Evolutionary conservation across 2,113 vertebrate genomes (phyloP).

Genomic region (Bothrops jararaca): DNA sequence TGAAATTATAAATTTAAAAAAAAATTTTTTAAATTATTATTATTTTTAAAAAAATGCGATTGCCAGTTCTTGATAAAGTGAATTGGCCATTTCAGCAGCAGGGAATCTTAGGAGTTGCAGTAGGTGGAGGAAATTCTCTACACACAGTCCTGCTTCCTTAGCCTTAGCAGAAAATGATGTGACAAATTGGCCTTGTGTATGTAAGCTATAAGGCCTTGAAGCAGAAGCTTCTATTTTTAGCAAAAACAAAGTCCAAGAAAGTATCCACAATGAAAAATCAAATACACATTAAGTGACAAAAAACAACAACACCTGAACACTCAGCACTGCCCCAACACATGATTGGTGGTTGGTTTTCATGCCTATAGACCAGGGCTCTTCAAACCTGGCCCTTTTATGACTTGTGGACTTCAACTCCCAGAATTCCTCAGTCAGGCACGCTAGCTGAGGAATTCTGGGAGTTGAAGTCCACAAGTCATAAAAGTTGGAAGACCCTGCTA

Average conservation of each 20-base stretch:
- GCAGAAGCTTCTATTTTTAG: background rate
- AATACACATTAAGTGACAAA: background rate
- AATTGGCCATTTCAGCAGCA: background rate
- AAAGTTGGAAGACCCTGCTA: background rate
- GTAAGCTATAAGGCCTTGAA: background rate
- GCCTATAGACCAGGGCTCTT: background rate
- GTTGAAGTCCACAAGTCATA: too few relatives aligned
- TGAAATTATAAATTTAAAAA: background rate
- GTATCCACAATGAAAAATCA: background rate
- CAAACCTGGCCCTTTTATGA: too few relatives aligned
- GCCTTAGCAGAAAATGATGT: background rate
- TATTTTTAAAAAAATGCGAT: background rate
- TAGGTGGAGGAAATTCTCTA: background rate
- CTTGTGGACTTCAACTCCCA: too few relatives aligned
- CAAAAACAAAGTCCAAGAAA: background rate
- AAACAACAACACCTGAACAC: background rate
- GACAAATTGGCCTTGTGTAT: background rate
- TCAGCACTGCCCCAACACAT: background rate
- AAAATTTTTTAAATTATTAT: too few relatives aligned
- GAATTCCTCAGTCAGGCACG: too few relatives aligned
- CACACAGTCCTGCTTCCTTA: background rate
- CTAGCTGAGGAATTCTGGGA: too few relatives aligned
- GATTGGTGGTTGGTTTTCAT: background rate
- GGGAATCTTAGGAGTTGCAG: background rate
- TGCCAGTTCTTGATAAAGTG: background rate